Evolutionary conservation across 1,140 invertebrate genomes (phyloP).

Genomic region (Drosophila ficusphila): DNA sequence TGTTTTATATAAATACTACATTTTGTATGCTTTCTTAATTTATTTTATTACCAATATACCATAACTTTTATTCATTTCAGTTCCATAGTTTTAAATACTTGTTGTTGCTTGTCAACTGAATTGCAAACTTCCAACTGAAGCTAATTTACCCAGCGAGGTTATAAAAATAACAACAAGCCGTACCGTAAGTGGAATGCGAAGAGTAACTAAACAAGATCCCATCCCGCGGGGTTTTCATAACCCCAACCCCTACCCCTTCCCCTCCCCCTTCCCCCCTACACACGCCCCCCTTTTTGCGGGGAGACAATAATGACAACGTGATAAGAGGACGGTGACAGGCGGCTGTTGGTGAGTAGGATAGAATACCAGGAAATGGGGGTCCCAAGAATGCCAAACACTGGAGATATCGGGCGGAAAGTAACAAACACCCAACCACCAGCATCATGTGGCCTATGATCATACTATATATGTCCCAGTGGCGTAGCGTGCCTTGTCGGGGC

Average conservation of each 20-base stretch:
- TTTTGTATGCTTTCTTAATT: too few species aligned
- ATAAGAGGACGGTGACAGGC: slow-evolving; percentile 35
- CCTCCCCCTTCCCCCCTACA: too few species aligned
- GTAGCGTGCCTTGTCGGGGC: too few species aligned
- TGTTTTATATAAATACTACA: too few species aligned
- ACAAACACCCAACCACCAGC: background rate
- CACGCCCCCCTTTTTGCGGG: background rate
- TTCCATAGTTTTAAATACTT: too few species aligned
- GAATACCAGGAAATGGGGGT: slow-evolving; percentile 46
- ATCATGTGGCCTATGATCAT: slow-evolving; percentile 3
- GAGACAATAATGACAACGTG: slow-evolving; percentile 19
- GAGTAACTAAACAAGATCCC: slow-evolving; percentile 25
- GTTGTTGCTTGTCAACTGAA: too few species aligned
- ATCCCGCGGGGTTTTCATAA: background rate
- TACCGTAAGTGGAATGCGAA: slow-evolving; percentile 41
- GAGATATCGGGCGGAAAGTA: slow-evolving; percentile 34
- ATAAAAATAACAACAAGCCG: too few species aligned
- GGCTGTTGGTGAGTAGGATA: slow-evolving; percentile 14
- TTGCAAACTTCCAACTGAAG: too few species aligned
- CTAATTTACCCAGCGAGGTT: too few species aligned
- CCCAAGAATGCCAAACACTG: slow-evolving; percentile 28
- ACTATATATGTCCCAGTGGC: background rate
- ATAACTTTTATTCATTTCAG: too few species aligned
- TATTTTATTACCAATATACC: too few species aligned
- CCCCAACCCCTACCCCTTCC: background rate